These are phyloP conservation scores for Lophius piscatorius DNA, from an alignment of 2,113 vertebrate species.

Conservation along the genomic window DNA sequence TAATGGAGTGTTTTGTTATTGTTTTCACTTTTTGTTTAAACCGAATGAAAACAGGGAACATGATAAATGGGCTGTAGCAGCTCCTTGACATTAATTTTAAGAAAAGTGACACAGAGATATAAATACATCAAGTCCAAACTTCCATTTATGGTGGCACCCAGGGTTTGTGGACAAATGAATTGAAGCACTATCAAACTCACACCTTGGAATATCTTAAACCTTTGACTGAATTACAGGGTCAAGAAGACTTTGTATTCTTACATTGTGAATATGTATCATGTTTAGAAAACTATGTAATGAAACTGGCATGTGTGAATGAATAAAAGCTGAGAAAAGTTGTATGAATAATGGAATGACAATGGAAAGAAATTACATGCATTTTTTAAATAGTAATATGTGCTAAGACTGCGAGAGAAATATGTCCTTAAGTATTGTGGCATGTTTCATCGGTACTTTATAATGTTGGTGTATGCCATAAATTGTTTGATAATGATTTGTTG, in stretches of 20 bases:
- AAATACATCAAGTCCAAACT: no score
- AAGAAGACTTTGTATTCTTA: neutral
- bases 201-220: constrained; percentile 11
- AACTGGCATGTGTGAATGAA: neutral
- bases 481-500: no score
- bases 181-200: constrained; percentile 4
- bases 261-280: no score
- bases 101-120: neutral
- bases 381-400: neutral
- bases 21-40: neutral
- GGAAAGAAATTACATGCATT: no score
- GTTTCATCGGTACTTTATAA: neutral
- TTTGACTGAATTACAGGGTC: constrained; percentile 13
- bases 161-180: constrained; percentile 4
- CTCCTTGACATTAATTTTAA: neutral
- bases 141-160: constrained; percentile 8
- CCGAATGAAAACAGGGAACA: constrained; percentile 2
- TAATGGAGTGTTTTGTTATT: constrained; percentile 4
- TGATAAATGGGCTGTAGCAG: no score
- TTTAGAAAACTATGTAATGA: neutral
- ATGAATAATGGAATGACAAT: no score
- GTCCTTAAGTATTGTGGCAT: neutral
- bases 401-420: neutral
- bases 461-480: no score
- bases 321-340: constrained; percentile 3